Percentiles rank a stretch among this genome's conserved stretches.
Evolutionary conservation across 2,888 invertebrate genomes (phyloP).

Genomic region (Lithophane leautieri): DNA sequence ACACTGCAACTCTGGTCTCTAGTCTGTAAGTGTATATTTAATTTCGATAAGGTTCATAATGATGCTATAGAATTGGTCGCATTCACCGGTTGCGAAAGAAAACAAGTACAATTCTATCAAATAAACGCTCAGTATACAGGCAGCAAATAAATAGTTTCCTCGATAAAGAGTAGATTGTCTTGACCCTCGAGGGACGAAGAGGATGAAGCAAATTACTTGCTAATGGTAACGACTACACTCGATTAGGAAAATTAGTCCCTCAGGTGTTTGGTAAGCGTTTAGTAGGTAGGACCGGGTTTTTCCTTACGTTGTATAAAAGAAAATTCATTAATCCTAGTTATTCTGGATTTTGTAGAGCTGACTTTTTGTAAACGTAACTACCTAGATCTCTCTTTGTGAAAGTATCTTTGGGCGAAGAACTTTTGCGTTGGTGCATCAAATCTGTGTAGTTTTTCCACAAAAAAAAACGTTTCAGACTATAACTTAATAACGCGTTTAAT

Average conservation of each 20-base stretch:
- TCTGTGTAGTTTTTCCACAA: too few species aligned
- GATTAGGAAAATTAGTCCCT: constrained; percentile 36
- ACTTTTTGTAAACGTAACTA: not conserved
- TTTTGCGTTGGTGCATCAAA: too few species aligned
- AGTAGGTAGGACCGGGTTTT: not conserved
- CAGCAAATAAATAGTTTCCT: constrained; percentile 18
- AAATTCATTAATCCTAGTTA: not conserved
- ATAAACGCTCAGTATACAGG: not conserved
- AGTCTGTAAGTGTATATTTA: too few species aligned
- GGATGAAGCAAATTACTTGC: constrained; percentile 18
- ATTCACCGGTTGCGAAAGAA: not conserved
- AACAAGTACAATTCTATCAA: not conserved
- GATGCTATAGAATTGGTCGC: not conserved
- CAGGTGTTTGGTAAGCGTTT: constrained; percentile 36
- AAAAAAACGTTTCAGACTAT: too few species aligned
- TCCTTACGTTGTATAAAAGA: constrained; percentile 12
- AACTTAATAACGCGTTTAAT: too few species aligned
- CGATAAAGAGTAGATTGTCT: constrained; percentile 38
- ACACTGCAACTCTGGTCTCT: not conserved
- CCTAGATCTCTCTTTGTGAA: not conserved
- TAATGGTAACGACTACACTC: constrained; percentile 35
- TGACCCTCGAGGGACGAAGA: constrained; percentile 32
- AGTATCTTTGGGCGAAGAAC: not conserved
- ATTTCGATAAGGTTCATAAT: not conserved
- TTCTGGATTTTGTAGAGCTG: too few species aligned